Evolutionary conservation across 2,113 vertebrate species (phyloP).

Genomic region (Nycticorax nycticorax): DNA sequence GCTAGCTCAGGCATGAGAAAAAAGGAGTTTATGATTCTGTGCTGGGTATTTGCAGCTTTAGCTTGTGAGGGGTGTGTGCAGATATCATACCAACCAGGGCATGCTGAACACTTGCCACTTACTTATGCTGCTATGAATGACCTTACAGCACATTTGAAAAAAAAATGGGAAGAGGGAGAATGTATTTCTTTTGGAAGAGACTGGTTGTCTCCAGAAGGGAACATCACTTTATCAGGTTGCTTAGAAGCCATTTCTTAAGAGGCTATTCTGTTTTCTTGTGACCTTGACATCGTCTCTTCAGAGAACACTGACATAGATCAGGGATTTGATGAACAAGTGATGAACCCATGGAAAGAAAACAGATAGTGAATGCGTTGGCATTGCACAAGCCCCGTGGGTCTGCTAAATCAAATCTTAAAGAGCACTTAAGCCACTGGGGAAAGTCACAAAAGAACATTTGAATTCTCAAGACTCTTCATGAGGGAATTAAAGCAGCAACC

Average conservation of each 20-base stretch:
- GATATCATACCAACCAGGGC: not conserved
- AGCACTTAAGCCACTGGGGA: not conserved
- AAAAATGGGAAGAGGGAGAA: not conserved
- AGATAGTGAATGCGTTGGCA: accelerated
- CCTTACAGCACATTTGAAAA: not conserved
- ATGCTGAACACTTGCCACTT: not conserved
- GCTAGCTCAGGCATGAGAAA: not conserved
- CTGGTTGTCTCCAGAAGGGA: not conserved
- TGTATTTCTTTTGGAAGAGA: not conserved
- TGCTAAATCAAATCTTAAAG: not conserved
- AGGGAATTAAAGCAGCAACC: not conserved
- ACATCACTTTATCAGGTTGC: not conserved
- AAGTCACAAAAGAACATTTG: not conserved
- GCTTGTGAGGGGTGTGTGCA: not conserved
- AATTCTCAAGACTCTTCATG: not conserved
- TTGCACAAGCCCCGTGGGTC: not conserved
- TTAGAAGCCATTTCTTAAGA: not conserved
- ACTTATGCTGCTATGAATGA: not conserved
- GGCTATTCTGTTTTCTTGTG: not conserved
- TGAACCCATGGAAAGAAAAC: not conserved
- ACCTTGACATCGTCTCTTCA: not conserved
- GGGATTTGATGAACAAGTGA: not conserved
- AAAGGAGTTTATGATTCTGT: not conserved
- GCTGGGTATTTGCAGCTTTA: not conserved
- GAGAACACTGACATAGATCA: not conserved